These are phyloP conservation scores for Chirona hameri DNA, from an alignment of 2,888 invertebrate species.

Conservation along the genomic window DNA sequence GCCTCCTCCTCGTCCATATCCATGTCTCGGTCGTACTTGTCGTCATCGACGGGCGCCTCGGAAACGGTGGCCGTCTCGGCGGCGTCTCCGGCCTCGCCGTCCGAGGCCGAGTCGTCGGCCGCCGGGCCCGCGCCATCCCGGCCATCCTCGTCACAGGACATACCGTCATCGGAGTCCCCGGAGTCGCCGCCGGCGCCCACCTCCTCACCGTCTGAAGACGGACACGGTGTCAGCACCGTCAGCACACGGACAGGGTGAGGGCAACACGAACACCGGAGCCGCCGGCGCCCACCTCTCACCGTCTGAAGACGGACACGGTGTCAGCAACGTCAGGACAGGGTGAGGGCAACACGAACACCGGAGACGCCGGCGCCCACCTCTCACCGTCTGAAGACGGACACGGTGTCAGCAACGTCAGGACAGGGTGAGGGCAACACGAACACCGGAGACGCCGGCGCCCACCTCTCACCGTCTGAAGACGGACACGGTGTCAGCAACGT, in stretches of 20 bases:
- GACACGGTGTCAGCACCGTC: constrained; percentile 41
- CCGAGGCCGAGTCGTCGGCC: neutral
- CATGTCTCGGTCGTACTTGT: constrained; percentile 65
- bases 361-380: too few species aligned
- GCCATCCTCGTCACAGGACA: constrained; percentile 31
- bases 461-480: neutral
- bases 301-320: constrained; percentile 23
- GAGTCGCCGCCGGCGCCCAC: constrained; percentile 67
- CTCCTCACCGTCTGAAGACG: constrained; percentile 55
- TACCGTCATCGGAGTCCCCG: constrained; percentile 52
- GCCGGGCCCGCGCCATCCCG: neutral
- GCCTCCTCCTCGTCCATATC: constrained; percentile 75
- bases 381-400: constrained; percentile 8
- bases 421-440: neutral
- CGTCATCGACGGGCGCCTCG: constrained; percentile 53
- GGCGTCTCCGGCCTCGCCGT: neutral
- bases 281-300: too few species aligned
- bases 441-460: too few species aligned
- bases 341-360: neutral
- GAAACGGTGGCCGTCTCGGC: neutral
- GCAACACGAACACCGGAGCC: neutral
- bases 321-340: constrained; percentile 41
- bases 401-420: constrained; percentile 41
- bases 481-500: constrained; percentile 39
- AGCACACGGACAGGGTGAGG: too few species aligned